A percentile compares a stretch with the other conserved stretches of the same genome.
These are phyloP conservation scores for Scopus umbretta DNA, from an alignment of 2,113 vertebrate species.

Conservation along the genomic window DNA sequence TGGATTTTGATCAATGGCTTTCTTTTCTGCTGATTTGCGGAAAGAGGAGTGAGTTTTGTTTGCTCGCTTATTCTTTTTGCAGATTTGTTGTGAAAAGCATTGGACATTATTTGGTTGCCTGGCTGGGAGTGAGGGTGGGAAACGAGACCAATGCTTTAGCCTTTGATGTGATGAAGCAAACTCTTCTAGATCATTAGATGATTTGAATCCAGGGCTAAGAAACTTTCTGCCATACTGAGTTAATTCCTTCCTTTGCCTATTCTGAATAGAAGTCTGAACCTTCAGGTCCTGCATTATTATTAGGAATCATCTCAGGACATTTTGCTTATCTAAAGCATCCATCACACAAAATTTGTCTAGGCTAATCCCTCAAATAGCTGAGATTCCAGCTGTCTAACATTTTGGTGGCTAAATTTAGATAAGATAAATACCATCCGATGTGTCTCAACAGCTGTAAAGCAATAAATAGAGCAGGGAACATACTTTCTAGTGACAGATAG, in stretches of 20 bases:
- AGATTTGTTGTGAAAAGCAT: neutral
- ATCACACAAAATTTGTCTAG: neutral
- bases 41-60: neutral
- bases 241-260: neutral
- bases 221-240: neutral
- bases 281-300: neutral
- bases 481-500: neutral
- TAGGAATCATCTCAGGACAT: neutral
- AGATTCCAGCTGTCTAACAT: neutral
- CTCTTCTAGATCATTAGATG: rapidly evolving
- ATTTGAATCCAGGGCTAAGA: neutral
- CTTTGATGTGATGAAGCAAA: neutral
- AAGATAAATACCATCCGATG: neutral
- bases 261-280: neutral
- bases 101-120: neutral
- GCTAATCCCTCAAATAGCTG: conserved; percentile 19
- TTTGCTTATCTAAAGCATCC: neutral
- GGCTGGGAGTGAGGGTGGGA: neutral
- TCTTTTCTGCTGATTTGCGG: neutral
- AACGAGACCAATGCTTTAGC: neutral
- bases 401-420: conserved; percentile 4
- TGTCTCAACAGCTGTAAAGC: neutral
- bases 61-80: neutral
- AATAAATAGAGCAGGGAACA: neutral
- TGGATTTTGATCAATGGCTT: neutral